Conservation (phyloP, 1,140 invertebrate genomes). For the Littorina saxatilis region DNA sequence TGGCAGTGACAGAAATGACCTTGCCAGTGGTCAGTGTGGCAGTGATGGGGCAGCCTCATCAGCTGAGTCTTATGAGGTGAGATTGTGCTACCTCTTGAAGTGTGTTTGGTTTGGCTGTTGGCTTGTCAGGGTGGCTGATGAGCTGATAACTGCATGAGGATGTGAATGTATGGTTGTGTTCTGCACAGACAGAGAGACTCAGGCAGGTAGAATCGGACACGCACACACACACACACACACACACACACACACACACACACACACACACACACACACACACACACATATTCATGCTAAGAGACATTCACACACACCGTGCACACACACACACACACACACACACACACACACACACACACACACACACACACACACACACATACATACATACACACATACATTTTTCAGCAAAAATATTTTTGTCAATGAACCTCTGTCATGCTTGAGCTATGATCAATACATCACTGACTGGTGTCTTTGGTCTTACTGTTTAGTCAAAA, state of each 20-base stretch:
- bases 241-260: slow-evolving; percentile 3
- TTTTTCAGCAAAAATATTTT: too few species aligned
- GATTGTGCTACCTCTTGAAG: not conserved
- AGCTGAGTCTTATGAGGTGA: not conserved
- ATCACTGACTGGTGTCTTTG: too few species aligned
- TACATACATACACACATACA: not conserved
- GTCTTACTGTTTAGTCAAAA: too few species aligned
- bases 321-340: not conserved
- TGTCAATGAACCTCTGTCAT: too few species aligned
- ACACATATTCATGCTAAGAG: too few species aligned
- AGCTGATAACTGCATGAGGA: too few species aligned
- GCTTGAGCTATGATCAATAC: too few species aligned
- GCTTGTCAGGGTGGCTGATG: too few species aligned
- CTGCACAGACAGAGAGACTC: too few species aligned
- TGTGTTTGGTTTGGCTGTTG: too few species aligned
- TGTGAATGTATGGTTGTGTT: too few species aligned
- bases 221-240: not conserved
- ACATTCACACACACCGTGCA: too few species aligned
- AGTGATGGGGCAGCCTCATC: not conserved
- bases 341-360: not conserved
- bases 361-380: not conserved
- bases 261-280: slow-evolving; percentile 19
- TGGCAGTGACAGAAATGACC: not conserved
- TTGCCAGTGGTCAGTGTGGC: not conserved
- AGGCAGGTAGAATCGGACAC: not conserved